Base-by-base conservation (phyloP, 2,113 vertebrate species). In the Osmerus mordax region DNA sequence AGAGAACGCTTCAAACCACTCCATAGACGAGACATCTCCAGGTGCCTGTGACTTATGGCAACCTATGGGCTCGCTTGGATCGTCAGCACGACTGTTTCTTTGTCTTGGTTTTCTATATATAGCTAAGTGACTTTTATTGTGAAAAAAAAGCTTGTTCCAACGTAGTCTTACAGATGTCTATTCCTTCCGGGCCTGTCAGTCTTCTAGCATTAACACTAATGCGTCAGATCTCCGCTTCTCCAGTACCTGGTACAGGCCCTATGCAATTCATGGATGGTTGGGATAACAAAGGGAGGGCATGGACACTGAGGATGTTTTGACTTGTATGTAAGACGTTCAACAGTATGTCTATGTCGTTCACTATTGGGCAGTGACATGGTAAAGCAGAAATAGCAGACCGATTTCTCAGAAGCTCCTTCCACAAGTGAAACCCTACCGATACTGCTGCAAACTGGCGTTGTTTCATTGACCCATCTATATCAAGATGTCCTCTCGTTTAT, bases 231-330 rank as follows among this genome's bases (percentile, higher is more conserved):
- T 76, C 51, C 19, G 73, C 76, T 87, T 75, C 66, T 72, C 29
- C 54, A 72, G 78, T 82, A 85, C 83, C 83, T 82, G 81, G 87
- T 72, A 89, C 86, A 90, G 78, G 77, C 83, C 84, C 89, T 91
- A 91, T 91, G 91, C 89, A 93, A 92, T 89, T 85, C 79, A 73
- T 58, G 56, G n/a, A 77, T 41, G 58, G 78, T 79, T 78, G 80
- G 78, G 86, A 69, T 28, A 75, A 80, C 71, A 70, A 29, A 12
- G 41, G 41, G 36, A 0, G 1, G 55, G 70, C 71, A 69, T 41
- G 69, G 69, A 13, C 14, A 70, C 16, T 36, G 29, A n/a, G 16
- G 29, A 64, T 28, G 28, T 32, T 32, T 7, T 7, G 62, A n/a
- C 1, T 16, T 54, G 53, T 54, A 18, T 14, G 53, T 54, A 36